Evolutionary conservation across 2,888 invertebrate species (phyloP).

Genomic region (Hydriomena furcata): DNA sequence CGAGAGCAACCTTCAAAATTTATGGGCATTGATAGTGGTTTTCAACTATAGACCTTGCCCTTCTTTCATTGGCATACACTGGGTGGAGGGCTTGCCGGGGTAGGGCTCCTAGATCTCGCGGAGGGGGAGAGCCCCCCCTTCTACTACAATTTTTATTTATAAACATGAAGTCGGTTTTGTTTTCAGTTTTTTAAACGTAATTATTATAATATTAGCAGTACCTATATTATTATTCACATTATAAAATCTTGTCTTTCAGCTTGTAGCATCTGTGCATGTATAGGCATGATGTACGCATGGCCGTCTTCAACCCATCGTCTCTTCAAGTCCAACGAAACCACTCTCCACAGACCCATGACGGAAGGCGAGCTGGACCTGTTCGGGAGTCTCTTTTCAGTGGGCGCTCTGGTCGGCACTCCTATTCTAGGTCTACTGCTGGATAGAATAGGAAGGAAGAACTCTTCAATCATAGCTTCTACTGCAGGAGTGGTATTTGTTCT

Average conservation of each 20-base stretch:
- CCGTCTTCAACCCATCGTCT: conserved; percentile 59
- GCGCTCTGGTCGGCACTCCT: conserved; percentile 54
- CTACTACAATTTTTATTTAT: no score
- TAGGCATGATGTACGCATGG: conserved; percentile 62
- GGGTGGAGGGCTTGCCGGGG: no score
- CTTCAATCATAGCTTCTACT: conserved; percentile 42
- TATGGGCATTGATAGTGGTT: no score
- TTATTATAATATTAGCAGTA: no score
- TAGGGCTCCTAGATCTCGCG: no score
- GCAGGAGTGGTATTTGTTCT: conserved; percentile 51
- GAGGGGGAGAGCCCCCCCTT: no score
- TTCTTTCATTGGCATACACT: no score
- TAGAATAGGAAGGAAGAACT: conserved; percentile 54
- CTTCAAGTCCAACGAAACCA: conserved; percentile 59
- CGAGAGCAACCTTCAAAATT: no score
- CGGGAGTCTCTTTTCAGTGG: conserved; percentile 59
- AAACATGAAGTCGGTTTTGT: no score
- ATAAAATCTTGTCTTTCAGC: conserved; percentile 42
- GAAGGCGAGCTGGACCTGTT: conserved; percentile 55
- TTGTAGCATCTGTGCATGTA: conserved; percentile 51
- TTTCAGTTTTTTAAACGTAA: no score
- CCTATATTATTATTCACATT: no score
- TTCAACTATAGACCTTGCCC: no score
- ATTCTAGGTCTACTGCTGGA: conserved; percentile 50
- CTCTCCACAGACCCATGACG: conserved; percentile 59